Evolutionary conservation across 2,888 invertebrate genomes (phyloP).

Genomic region (Cremastobaeus sp.): DNA sequence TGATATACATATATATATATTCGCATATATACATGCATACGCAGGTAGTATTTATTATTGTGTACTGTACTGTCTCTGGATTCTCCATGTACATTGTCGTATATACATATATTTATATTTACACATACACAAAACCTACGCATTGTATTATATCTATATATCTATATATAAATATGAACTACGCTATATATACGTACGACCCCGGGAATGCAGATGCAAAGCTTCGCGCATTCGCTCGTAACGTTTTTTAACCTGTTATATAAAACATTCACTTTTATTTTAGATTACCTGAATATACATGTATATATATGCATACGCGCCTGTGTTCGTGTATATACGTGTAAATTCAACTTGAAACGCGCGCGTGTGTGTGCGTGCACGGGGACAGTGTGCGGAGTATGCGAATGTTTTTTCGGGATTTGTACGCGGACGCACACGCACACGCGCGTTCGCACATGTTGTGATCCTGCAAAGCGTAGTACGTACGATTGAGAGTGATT

Average conservation of each 20-base stretch:
- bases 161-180: conserved; percentile 70
- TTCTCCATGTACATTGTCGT: conserved; percentile 74
- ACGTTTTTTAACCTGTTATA: conserved; percentile 59
- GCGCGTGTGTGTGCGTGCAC: conserved; percentile 16
- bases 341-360: too few species aligned
- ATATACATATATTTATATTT: conserved; percentile 67
- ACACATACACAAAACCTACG: conserved; percentile 68
- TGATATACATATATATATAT: conserved; percentile 55
- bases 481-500: conserved; percentile 60
- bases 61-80: conserved; percentile 76
- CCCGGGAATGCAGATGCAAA: conserved; percentile 76
- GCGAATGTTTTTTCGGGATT: not conserved
- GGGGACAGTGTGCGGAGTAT: too few species aligned
- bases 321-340: too few species aligned
- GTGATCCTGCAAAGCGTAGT: conserved; percentile 60
- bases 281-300: conserved; percentile 46
- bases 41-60: conserved; percentile 76
- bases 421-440: conserved; percentile 16
- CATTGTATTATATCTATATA: conserved; percentile 69
- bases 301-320: too few species aligned
- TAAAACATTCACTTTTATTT: conserved; percentile 59
- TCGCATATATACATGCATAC: conserved; percentile 69
- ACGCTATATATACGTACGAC: conserved; percentile 72
- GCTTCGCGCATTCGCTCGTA: conserved; percentile 68
- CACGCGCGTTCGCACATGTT: conserved; percentile 45